phyloP scores from a whole-genome alignment of 53 echinoderm and acorn worm species.

The Temnopleurus reevesii region DNA sequence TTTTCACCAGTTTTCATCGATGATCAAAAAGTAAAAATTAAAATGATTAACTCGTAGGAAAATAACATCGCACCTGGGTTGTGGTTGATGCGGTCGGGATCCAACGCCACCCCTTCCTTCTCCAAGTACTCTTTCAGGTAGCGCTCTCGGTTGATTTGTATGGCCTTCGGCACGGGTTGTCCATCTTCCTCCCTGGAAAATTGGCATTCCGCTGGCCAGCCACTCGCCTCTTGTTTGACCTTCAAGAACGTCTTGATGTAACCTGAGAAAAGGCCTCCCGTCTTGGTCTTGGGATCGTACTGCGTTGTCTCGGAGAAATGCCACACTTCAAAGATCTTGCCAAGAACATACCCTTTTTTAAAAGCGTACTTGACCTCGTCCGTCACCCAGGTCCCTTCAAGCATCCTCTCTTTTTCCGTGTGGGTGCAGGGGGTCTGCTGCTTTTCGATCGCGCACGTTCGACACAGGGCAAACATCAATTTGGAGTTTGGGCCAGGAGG shows the following conservation, averaged over 20 bases:
- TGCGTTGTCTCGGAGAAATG: not conserved
- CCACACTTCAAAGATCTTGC: constrained; percentile 5
- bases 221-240: constrained; percentile 49
- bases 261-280: constrained; percentile 53
- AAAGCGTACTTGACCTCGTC: constrained; percentile 24
- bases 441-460: not conserved
- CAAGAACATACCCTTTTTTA: not conserved
- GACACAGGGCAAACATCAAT: not conserved
- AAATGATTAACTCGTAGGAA: too few relatives aligned
- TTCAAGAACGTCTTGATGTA: constrained; percentile 57
- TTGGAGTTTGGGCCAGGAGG: not conserved
- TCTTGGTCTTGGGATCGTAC: constrained; percentile 42
- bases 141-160: not conserved
- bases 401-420: constrained; percentile 44
- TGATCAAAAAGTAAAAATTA: too few relatives aligned
- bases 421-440: constrained; percentile 55
- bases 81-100: not conserved
- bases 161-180: not conserved
- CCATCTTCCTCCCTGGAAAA: not conserved
- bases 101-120: constrained; percentile 31
- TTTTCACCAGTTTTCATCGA: too few relatives aligned
- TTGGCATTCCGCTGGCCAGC: constrained; percentile 11
- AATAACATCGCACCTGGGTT: too few relatives aligned
- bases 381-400: constrained; percentile 64
- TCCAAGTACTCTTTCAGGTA: not conserved